Evolutionary conservation across 1,140 invertebrate species (phyloP), one percentile per base, ranked within the genome.

Genomic region (Polypedilum vanderplanki): DNA sequence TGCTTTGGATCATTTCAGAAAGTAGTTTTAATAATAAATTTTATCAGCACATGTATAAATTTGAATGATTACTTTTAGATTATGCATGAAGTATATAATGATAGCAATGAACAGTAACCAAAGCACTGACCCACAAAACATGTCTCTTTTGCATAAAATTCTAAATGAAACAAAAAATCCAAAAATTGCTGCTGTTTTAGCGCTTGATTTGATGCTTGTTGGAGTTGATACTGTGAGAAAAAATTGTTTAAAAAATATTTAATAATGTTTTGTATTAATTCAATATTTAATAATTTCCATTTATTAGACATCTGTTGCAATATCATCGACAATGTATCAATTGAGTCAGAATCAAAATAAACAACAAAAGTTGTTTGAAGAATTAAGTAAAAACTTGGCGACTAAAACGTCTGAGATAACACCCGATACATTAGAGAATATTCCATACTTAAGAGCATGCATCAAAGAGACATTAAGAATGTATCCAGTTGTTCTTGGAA

Each of bases 381-480:
- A 96, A 84, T 80, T 96, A 8, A 81, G 83, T 73, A 80, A 79
- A n/a, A 83, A 89, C 46, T 80, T 94, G 46, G 87, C 89, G 9
- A 76, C 82, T 73, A 77, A 79, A 46, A 81, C 87, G 76, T 83
- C 84, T 73, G 79, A 83, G 73, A 82, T 96, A 18, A 89, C 89
- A 76, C 84, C 86, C 67, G 83, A 86, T 75, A 86, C 88, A 75
- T 83, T 95, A 41, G 89, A 91, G 74, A 86, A 88, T 77, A 83
- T 95, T 79, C 87, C 87, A 12, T 96, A 94, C 80, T 84, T 96
- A 40, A 91, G 91, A 81, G 93, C 94, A 4, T 95, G 92, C 80
- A 89, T 97, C 9, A 96, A 95, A 81, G 95, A 97, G 87, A 90
- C 92, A 3, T 86, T 96, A 77, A 88, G 93, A 81, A 88, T 97